Conservation (phyloP, 2,113 vertebrate species). For the Cranoglanis bouderius region DNA sequence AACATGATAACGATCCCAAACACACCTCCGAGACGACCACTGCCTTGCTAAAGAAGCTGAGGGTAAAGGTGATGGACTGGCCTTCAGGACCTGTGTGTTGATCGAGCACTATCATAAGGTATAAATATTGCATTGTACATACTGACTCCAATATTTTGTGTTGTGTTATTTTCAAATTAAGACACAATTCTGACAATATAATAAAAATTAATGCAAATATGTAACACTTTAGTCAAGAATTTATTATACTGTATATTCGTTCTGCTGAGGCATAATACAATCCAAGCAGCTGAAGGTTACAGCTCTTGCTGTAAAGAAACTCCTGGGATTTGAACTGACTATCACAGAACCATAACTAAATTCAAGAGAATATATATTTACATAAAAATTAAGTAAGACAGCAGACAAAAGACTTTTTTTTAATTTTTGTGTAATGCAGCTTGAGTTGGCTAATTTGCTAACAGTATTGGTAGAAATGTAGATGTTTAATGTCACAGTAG, state of each 20-base stretch:
- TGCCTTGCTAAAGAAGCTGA: no score
- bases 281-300: neutral
- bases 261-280: neutral
- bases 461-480: conserved; percentile 37
- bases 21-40: no score
- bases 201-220: neutral
- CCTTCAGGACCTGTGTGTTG: no score
- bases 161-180: neutral
- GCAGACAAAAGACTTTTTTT: conserved; percentile 27
- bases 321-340: neutral
- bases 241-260: neutral
- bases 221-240: neutral
- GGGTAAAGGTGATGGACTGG: no score
- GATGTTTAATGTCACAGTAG: conserved; percentile 53
- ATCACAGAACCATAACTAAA: no score
- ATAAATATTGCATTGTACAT: neutral
- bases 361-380: neutral
- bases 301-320: neutral
- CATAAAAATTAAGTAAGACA: neutral
- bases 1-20: no score
- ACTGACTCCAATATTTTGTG: neutral
- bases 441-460: conserved; percentile 10
- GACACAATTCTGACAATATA: neutral
- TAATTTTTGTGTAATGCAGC: neutral
- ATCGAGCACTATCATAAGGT: no score